Conservation (phyloP, 1,140 invertebrate genomes). For the Ceratosolen solmsi region DNA sequence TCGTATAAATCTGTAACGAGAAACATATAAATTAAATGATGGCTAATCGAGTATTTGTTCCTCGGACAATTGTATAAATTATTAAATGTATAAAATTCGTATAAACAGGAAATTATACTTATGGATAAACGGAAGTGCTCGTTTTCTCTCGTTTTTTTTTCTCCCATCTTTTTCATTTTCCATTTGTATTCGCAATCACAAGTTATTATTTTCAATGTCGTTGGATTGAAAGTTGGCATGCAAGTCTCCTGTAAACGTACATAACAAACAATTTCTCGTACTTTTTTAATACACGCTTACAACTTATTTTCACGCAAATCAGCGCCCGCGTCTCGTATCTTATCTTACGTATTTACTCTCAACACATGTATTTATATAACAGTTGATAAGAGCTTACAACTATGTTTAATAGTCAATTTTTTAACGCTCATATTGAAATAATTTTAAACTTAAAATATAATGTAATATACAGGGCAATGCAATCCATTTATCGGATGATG, state of each 20-base stretch:
- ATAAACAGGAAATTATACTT: not conserved
- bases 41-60: not conserved
- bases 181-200: not conserved
- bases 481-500: too few relatives aligned
- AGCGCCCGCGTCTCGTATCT: too few relatives aligned
- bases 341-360: not conserved
- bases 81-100: not conserved
- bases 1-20: too few relatives aligned
- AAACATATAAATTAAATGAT: constrained; percentile 22
- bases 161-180: too few relatives aligned
- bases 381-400: not conserved
- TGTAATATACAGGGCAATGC: too few relatives aligned
- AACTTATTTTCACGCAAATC: not conserved
- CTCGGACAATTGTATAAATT: not conserved
- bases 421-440: too few relatives aligned
- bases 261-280: not conserved
- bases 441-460: too few relatives aligned
- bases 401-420: too few relatives aligned
- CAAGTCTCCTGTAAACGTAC: not conserved
- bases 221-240: not conserved
- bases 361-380: not conserved
- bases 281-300: not conserved
- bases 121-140: not conserved
- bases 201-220: not conserved
- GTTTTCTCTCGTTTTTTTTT: not conserved